These are phyloP conservation scores for Lepidonotus clava DNA, from an alignment of 2,888 invertebrate genomes.

Conservation along the genomic window DNA sequence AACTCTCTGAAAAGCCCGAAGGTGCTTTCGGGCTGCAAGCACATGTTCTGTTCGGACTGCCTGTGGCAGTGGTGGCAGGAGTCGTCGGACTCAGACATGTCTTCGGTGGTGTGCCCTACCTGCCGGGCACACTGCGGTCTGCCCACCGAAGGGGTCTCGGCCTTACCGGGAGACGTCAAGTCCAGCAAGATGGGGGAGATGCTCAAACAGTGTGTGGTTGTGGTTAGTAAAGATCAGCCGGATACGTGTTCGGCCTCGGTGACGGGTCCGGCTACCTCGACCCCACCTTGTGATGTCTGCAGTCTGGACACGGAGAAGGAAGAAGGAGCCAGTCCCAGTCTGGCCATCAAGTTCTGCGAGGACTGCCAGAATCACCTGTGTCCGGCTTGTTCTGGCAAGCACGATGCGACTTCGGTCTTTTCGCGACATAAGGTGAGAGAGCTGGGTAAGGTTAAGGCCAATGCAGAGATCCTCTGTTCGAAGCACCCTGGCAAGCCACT, in stretches of 20 bases:
- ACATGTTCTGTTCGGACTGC: conserved; percentile 42
- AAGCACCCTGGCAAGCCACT: conserved; percentile 29
- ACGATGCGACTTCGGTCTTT: neutral
- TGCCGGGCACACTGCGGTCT: conserved; percentile 6
- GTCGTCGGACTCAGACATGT: conserved; percentile 35
- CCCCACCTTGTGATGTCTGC: conserved; percentile 22
- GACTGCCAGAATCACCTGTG: conserved; percentile 37
- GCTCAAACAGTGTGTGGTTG: conserved; percentile 33
- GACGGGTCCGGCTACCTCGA: conserved; percentile 8
- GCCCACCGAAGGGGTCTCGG: conserved; percentile 30
- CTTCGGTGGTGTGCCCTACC: conserved; percentile 6
- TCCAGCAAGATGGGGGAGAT: neutral
- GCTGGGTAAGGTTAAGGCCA: conserved; percentile 15
- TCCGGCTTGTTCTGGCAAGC: neutral
- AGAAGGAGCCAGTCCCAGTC: neutral
- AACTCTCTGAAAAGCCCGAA: neutral
- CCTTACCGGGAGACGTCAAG: neutral
- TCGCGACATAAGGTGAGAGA: neutral
- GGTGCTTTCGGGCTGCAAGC: conserved; percentile 1
- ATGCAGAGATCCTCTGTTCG: neutral
- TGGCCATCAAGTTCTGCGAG: conserved; percentile 6
- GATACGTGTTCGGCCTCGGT: neutral
- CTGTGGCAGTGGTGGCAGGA: conserved; percentile 48
- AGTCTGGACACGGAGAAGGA: conserved; percentile 23
- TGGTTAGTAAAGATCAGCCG: neutral